A percentile compares a stretch with the other conserved stretches of the same genome.
Conservation (phyloP, 2,113 vertebrate genomes). For the Halichoerus grypus region DNA sequence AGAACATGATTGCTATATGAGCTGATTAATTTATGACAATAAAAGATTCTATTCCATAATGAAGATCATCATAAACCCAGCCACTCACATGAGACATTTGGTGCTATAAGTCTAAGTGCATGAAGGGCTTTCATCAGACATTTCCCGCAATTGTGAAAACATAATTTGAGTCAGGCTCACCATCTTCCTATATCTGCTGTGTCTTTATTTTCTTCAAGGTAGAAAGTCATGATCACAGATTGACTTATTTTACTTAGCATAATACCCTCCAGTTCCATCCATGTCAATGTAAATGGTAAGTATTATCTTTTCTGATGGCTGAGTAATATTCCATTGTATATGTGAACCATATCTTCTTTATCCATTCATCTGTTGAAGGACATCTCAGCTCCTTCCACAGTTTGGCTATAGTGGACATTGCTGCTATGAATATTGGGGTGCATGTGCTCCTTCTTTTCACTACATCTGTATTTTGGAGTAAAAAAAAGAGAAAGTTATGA, state of each 20-base stretch:
- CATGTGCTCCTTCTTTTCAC: background rate
- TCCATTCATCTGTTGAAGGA: too few species aligned
- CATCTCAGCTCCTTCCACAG: too few species aligned
- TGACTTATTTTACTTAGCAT: too few species aligned
- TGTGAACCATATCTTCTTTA: too few species aligned
- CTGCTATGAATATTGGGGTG: too few species aligned
- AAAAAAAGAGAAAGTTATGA: background rate
- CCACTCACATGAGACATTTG: background rate
- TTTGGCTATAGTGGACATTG: too few species aligned
- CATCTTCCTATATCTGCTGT: background rate
- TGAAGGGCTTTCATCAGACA: background rate
- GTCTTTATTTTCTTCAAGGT: background rate
- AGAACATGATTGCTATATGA: background rate
- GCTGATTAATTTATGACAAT: background rate
- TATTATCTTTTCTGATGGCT: too few species aligned
- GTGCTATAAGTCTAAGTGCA: background rate
- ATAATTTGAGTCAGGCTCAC: background rate
- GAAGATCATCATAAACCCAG: background rate
- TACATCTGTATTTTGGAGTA: background rate
- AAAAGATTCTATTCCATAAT: background rate
- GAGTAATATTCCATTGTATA: too few species aligned
- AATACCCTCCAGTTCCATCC: too few species aligned
- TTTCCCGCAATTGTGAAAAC: background rate
- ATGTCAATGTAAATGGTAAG: too few species aligned
- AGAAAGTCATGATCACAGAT: background rate